A percentile compares a stretch with the other conserved stretches of the same genome.
These are phyloP conservation scores for Dynastes grantii DNA, from an alignment of 2,888 invertebrate genomes.

Conservation along the genomic window DNA sequence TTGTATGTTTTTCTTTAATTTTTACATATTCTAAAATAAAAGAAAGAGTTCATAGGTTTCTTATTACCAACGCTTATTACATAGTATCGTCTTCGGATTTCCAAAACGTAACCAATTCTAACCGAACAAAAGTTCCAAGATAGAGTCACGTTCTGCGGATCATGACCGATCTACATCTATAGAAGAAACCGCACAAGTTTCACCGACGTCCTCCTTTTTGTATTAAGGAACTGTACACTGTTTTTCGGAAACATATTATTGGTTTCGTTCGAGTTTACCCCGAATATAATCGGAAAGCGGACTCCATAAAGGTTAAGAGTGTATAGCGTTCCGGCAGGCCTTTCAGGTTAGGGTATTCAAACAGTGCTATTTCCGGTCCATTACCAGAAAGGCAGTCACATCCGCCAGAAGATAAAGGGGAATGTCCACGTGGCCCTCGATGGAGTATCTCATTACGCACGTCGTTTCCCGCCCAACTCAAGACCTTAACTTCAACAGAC, in stretches of 20 bases:
- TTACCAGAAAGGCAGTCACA: constrained; percentile 61
- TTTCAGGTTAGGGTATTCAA: constrained; percentile 59
- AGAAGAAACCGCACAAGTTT: constrained; percentile 19
- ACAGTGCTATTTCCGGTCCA: constrained; percentile 62
- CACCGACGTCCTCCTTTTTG: constrained; percentile 1
- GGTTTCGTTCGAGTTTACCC: constrained; percentile 38
- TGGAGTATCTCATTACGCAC: constrained; percentile 63
- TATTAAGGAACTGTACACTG: constrained; percentile 42
- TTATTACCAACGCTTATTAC: too few species aligned
- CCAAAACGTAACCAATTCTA: too few species aligned
- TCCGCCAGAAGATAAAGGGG: constrained; percentile 62
- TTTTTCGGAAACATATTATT: constrained; percentile 49
- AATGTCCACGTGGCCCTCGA: constrained; percentile 59
- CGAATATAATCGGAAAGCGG: constrained; percentile 47
- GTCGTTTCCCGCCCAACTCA: constrained; percentile 58
- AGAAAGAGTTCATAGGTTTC: too few species aligned
- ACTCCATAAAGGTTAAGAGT: constrained; percentile 55
- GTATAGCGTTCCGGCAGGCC: constrained; percentile 55
- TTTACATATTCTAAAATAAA: too few species aligned
- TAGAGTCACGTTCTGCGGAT: background rate
- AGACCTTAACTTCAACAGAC: constrained; percentile 44
- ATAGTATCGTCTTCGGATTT: too few species aligned
- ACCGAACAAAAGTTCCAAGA: background rate
- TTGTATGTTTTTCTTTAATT: too few species aligned
- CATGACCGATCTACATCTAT: constrained; percentile 14